phyloP scores from a whole-genome alignment of 1,140 invertebrate genomes.

The Adelges cooleyi region DNA sequence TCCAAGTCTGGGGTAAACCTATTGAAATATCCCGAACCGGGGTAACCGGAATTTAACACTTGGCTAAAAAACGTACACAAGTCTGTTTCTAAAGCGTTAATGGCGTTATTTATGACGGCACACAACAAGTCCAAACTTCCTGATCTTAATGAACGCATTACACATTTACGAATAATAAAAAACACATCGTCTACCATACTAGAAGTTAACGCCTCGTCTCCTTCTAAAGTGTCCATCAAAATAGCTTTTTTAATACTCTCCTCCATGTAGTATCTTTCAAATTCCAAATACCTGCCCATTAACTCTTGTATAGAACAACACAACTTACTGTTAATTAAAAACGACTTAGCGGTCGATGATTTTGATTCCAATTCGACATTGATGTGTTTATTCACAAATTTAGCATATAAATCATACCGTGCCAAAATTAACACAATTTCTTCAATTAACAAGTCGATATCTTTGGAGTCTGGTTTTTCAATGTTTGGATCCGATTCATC shows the following conservation, averaged over 20 bases:
- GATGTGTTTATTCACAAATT: conserved; percentile 45
- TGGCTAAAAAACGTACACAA: conserved; percentile 65
- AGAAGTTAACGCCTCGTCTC: conserved; percentile 59
- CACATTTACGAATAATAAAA: conserved; percentile 93
- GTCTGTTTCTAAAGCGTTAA: conserved; percentile 74
- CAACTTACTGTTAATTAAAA: neutral
- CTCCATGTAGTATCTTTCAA: conserved; percentile 93
- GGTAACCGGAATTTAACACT: conserved; percentile 70
- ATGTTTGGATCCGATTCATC: neutral
- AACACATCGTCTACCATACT: conserved; percentile 97
- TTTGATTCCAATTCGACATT: neutral
- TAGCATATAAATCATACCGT: conserved; percentile 77
- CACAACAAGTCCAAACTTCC: conserved; percentile 91
- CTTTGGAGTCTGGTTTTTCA: conserved; percentile 59
- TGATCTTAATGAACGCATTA: conserved; percentile 45
- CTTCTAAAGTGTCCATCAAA: conserved; percentile 58
- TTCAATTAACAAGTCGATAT: conserved; percentile 74
- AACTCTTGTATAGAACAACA: conserved; percentile 66
- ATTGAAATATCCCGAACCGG: conserved; percentile 52
- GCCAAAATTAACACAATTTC: conserved; percentile 89
- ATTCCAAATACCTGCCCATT: conserved; percentile 74
- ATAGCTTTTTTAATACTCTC: conserved; percentile 93
- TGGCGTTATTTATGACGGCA: conserved; percentile 91
- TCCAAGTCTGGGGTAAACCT: conserved; percentile 57
- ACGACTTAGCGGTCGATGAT: neutral